Percentiles rank a stretch among this genome's conserved stretches.
Evolutionary conservation across 2,888 invertebrate species (phyloP).

Genomic region (Mystacides longicornis): DNA sequence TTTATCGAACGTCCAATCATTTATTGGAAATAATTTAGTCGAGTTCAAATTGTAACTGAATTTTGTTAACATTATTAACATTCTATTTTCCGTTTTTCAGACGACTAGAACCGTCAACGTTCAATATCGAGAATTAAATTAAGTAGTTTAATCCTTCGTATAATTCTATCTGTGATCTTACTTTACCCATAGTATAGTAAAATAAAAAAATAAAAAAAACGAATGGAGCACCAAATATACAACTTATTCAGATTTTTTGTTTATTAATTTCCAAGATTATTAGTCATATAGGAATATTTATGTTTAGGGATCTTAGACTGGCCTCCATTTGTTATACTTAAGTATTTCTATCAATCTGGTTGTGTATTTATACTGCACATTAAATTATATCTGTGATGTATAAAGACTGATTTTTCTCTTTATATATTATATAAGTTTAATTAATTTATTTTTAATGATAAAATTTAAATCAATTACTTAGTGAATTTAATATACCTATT

Average conservation of each 20-base stretch:
- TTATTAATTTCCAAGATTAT: neutral
- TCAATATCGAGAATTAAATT: neutral
- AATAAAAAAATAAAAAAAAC: neutral
- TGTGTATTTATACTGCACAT: neutral
- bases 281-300: neutral
- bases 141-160: too few relatives aligned
- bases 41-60: neutral
- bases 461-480: neutral
- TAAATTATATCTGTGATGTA: neutral
- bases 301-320: neutral
- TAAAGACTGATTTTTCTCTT: conserved; percentile 3
- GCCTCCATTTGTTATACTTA: conserved; percentile 2
- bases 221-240: conserved; percentile 15
- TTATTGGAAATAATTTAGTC: too few relatives aligned
- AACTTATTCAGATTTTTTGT: conserved; percentile 7
- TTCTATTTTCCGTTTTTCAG: neutral
- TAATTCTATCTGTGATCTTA: neutral
- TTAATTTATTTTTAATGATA: neutral
- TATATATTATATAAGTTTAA: neutral
- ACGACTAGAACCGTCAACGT: neutral
- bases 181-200: neutral
- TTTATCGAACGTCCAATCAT: too few relatives aligned
- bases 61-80: neutral
- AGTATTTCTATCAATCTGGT: neutral
- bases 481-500: neutral